Evolutionary conservation across 2,888 invertebrate genomes (phyloP).

Genomic region (Cephalotes varians): DNA sequence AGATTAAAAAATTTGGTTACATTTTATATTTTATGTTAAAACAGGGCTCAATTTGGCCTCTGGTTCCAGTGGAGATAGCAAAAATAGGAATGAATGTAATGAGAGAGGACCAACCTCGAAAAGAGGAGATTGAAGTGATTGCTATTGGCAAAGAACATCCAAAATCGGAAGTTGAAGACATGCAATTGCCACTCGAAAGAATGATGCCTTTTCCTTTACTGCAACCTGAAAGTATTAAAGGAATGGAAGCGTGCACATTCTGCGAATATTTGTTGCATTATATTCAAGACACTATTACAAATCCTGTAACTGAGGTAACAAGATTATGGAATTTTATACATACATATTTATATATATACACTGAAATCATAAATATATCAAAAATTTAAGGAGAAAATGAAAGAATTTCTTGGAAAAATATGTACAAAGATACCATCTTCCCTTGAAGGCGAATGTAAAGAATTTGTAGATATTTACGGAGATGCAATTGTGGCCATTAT

Average conservation of each 20-base stretch:
- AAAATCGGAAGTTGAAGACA: conserved; percentile 79
- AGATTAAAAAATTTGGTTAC: conserved; percentile 1
- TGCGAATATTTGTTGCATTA: conserved; percentile 95
- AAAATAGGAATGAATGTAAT: conserved; percentile 67
- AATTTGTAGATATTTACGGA: conserved; percentile 93
- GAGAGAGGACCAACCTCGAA: conserved; percentile 38
- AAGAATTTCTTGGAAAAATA: conserved; percentile 89
- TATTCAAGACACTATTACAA: conserved; percentile 91
- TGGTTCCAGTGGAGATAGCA: conserved; percentile 86
- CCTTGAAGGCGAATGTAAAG: conserved; percentile 89
- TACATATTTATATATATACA: neutral
- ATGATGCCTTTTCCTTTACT: conserved; percentile 79
- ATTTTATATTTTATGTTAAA: conserved; percentile 6
- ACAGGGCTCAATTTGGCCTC: conserved; percentile 87
- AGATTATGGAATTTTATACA: conserved; percentile 21
- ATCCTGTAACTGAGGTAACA: conserved; percentile 89
- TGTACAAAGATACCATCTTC: conserved; percentile 91
- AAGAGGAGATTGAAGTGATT: conserved; percentile 31
- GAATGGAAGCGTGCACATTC: conserved; percentile 89
- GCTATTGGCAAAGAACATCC: conserved; percentile 32
- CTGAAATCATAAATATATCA: conserved; percentile 83
- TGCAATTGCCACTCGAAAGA: conserved; percentile 87
- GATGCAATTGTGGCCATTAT: conserved; percentile 92
- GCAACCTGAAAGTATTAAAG: conserved; percentile 81
- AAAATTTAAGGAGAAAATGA: conserved; percentile 90